A percentile compares a stretch with the other conserved stretches of the same genome.
phyloP scores from a whole-genome alignment of 2,797 vertebrate species.

The Pantherophis alleghaniensis region DNA sequence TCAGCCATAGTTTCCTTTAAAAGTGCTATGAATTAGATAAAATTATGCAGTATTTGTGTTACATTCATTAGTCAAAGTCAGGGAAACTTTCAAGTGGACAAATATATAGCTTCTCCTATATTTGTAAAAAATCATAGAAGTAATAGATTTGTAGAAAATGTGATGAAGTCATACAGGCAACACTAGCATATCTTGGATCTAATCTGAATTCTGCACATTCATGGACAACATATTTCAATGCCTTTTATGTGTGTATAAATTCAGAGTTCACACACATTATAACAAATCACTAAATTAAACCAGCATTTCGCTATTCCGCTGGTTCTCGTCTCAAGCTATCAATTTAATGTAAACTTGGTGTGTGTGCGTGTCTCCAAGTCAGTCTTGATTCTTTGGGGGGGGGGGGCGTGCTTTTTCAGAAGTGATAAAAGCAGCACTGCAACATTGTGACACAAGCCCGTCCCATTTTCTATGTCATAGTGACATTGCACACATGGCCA shows the following conservation, averaged over 20 bases:
- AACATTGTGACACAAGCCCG: background rate
- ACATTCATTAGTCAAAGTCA: background rate
- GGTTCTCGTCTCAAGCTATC: background rate
- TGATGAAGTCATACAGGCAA: background rate
- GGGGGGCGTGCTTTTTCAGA: background rate
- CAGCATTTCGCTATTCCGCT: background rate
- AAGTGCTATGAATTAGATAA: background rate
- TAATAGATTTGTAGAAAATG: background rate
- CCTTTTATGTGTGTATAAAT: background rate
- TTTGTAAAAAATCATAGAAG: background rate
- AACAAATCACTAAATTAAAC: background rate
- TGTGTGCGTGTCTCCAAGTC: background rate
- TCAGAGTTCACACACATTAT: background rate
- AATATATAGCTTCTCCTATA: background rate
- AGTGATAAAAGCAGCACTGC: background rate
- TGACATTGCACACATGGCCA: background rate
- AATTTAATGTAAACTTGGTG: background rate
- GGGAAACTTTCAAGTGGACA: background rate
- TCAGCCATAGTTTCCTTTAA: background rate
- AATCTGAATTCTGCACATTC: background rate
- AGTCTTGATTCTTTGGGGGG: background rate
- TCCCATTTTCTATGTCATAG: background rate
- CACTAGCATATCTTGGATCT: background rate
- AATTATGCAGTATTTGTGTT: background rate
- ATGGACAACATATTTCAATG: background rate